These are phyloP conservation scores for Sardina pilchardus DNA, from an alignment of 2,113 vertebrate species.

Conservation along the genomic window DNA sequence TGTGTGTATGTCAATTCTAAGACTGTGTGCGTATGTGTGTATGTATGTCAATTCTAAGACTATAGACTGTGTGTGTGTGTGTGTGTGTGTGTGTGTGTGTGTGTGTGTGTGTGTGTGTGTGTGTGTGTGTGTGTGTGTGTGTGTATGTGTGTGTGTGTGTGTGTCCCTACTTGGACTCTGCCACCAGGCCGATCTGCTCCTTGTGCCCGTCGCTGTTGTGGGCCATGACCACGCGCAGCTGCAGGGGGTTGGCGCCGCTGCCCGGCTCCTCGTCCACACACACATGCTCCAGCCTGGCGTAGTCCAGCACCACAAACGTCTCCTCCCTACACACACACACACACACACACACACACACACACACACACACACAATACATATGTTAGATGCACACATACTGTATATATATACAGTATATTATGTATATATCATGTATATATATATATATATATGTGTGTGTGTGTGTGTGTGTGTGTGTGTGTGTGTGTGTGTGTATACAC, in stretches of 20 bases:
- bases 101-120: neutral
- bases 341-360: slow-evolving; percentile 8
- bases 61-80: neutral
- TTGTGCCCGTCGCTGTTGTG: slow-evolving; percentile 81
- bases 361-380: neutral
- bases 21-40: neutral
- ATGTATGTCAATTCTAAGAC: too few relatives aligned
- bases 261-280: slow-evolving; percentile 67
- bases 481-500: too few relatives aligned
- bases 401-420: too few relatives aligned
- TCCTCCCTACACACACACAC: slow-evolving; percentile 78
- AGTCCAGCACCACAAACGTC: slow-evolving; percentile 84
- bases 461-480: too few relatives aligned
- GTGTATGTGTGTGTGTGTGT: slow-evolving; percentile 5
- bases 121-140: neutral
- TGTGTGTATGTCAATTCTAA: too few relatives aligned
- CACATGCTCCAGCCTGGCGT: slow-evolving; percentile 81
- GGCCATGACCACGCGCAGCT: slow-evolving; percentile 80
- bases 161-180: slow-evolving; percentile 80
- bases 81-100: neutral
- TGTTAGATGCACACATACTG: neutral
- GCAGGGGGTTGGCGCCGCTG: slow-evolving; percentile 55
- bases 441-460: too few relatives aligned
- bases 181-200: slow-evolving; percentile 76
- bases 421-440: too few relatives aligned